phyloP scores from a whole-genome alignment of 2,113 vertebrate genomes.

The Petaurus breviceps region DNA sequence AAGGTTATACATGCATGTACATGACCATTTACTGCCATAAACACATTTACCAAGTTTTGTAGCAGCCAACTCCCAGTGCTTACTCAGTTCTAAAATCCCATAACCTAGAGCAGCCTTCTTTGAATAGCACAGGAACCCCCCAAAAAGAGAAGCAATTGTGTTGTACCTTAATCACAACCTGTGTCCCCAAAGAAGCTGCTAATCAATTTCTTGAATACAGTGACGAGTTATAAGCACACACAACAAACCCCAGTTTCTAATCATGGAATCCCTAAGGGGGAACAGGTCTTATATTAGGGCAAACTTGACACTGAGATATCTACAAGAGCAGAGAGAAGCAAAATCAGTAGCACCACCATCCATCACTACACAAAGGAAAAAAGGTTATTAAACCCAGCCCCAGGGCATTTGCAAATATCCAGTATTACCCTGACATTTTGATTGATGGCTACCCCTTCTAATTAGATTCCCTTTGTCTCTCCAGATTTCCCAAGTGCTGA shows the following conservation, averaged over 20 bases:
- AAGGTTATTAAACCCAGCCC: slow-evolving; percentile 14
- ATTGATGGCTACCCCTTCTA: slow-evolving; percentile 37
- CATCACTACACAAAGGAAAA: slow-evolving; percentile 16
- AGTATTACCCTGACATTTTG: slow-evolving; percentile 34
- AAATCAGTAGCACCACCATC: slow-evolving; percentile 8
- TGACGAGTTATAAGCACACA: slow-evolving; percentile 19
- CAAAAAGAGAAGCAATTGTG: not conserved
- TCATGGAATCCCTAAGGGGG: not conserved
- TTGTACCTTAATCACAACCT: not conserved
- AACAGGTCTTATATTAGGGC: not conserved
- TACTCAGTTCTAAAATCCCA: not conserved
- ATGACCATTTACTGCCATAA: not conserved
- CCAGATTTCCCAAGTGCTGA: slow-evolving; percentile 44
- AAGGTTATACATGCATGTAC: not conserved
- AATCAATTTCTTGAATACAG: slow-evolving; percentile 12
- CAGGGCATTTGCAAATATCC: slow-evolving; percentile 43
- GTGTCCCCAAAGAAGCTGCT: not conserved
- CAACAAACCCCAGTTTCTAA: not conserved
- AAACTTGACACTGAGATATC: not conserved
- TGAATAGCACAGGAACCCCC: not conserved
- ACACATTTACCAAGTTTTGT: not conserved
- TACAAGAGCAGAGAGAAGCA: slow-evolving; percentile 4
- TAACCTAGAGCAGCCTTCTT: not conserved
- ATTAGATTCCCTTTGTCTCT: slow-evolving; percentile 58
- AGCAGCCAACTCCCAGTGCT: not conserved